phyloP scores from a whole-genome alignment of 2,113 vertebrate species.

The Menidia beryllina region DNA sequence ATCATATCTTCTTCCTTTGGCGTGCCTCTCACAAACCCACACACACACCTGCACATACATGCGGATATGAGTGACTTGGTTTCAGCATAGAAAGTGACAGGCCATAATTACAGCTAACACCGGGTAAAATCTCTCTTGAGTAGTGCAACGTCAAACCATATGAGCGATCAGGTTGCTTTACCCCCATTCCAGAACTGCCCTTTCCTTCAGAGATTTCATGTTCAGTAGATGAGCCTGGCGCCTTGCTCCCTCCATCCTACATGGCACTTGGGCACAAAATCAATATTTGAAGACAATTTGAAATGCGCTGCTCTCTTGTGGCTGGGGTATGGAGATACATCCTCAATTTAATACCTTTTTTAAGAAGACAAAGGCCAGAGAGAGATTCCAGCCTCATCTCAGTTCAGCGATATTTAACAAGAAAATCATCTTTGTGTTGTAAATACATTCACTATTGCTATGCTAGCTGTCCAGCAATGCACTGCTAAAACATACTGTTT shows the following conservation, averaged over 20 bases:
- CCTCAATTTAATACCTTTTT: constrained; percentile 32
- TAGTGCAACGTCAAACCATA: constrained; percentile 24
- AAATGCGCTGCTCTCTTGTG: constrained; percentile 63
- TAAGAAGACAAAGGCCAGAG: constrained; percentile 16
- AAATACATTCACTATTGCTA: constrained; percentile 40
- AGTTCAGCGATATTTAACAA: constrained; percentile 44
- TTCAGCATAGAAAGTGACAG: constrained; percentile 10
- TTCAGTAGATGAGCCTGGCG: constrained; percentile 63
- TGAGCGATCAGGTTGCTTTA: constrained; percentile 27
- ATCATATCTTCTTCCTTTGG: not conserved
- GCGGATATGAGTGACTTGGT: not conserved
- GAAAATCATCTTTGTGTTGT: constrained; percentile 33
- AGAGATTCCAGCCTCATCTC: constrained; percentile 40
- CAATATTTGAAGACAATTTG: constrained; percentile 78
- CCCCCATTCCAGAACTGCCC: not conserved
- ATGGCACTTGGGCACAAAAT: constrained; percentile 68
- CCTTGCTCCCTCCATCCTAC: constrained; percentile 53
- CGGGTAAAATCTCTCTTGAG: constrained; percentile 13
- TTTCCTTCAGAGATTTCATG: constrained; percentile 47
- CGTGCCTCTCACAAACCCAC: not conserved
- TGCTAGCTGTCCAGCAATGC: constrained; percentile 10
- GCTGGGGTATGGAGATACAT: constrained; percentile 48
- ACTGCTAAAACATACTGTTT: constrained; percentile 21
- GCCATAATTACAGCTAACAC: constrained; percentile 19
- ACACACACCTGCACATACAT: not conserved